Evolutionary conservation across 2,113 vertebrate species (phyloP), one percentile per base, ranked within the genome.

Genomic region (Catagonus wagneri): DNA sequence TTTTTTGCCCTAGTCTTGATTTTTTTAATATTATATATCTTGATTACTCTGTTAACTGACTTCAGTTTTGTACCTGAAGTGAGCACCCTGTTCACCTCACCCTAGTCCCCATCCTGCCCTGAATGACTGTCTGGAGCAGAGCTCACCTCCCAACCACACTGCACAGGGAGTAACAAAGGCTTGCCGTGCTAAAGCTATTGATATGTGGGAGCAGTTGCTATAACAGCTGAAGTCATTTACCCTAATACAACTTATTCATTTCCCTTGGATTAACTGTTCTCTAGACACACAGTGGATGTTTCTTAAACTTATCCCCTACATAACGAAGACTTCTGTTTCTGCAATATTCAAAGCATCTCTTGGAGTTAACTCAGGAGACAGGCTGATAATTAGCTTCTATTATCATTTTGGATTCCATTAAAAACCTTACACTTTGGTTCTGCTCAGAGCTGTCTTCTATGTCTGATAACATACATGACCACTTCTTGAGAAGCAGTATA

Each of bases 351-450:
- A 92, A 91, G n/a, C 11, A 72, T 96, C 27, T 72, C 52, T 58
- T 92, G 60, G 58, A 50, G 27, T 72, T 93, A 63, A 83, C 32
- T 83, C 56, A 36, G 7, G 27, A 83, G n/a, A 19, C 32, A 20
- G 61, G 20, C n/a, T 83, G 39, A 68, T 6, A 6, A 74, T 78
- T 61, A 72, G 44, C 27, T 89, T 89, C 27, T 34, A 22, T 25
- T 94, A 78, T 72, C 29, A 68, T 78, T 83, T 76, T 56, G 7
- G n/a, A 94, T 79, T 87, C 39, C 69, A 89, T 83, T 86, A 13
- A 75, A 91, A 72, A 66, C 7, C 32, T 85, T 58, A 20, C 6
- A 16, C n/a, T 36, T 20, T 71, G 56, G 76, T 54, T 87, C 83
- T 61, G 17, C 32, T 80, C 74, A 88, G 25, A 72, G 52, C 9